Conservation (phyloP, 2,888 invertebrate species). For the Eledona agricola region DNA sequence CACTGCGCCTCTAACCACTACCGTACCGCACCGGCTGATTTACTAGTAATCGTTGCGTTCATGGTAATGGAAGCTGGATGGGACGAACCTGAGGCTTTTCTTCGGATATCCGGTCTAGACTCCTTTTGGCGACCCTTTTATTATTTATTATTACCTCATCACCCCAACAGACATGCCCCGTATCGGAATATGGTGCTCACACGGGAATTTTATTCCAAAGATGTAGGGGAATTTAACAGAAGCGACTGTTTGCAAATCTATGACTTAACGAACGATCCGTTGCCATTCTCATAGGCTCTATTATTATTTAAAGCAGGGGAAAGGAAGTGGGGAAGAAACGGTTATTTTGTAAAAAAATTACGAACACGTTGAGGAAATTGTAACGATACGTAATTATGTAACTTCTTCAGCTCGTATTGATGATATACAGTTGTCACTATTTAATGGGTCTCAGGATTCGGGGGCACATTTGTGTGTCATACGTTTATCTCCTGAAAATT, state of each 20-base stretch:
- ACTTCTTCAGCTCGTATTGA: too few relatives aligned
- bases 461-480: slow-evolving; percentile 20
- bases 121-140: slow-evolving; percentile 40
- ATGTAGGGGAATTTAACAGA: too few relatives aligned
- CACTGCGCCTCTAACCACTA: too few relatives aligned
- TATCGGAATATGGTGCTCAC: slow-evolving; percentile 40
- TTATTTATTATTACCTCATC: slow-evolving; percentile 33
- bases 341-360: slow-evolving; percentile 5
- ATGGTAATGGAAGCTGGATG: slow-evolving; percentile 34
- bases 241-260: too few relatives aligned
- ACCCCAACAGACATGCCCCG: slow-evolving; percentile 41
- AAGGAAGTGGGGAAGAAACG: slow-evolving; percentile 35
- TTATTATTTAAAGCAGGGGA: slow-evolving; percentile 35
- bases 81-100: slow-evolving; percentile 41
- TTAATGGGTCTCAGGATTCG: too few relatives aligned
- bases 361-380: too few relatives aligned
- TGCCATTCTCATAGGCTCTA: slow-evolving; percentile 11
- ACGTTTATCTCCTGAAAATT: slow-evolving; percentile 14
- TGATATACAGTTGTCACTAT: too few relatives aligned
- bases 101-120: slow-evolving; percentile 44
- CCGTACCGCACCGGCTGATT: slow-evolving; percentile 4
- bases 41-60: slow-evolving; percentile 11
- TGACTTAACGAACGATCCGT: too few relatives aligned
- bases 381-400: too few relatives aligned
- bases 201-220: slow-evolving; percentile 17